Evolutionary conservation across 1,140 invertebrate species (phyloP).

Genomic region (Pachypsylla venusta): DNA sequence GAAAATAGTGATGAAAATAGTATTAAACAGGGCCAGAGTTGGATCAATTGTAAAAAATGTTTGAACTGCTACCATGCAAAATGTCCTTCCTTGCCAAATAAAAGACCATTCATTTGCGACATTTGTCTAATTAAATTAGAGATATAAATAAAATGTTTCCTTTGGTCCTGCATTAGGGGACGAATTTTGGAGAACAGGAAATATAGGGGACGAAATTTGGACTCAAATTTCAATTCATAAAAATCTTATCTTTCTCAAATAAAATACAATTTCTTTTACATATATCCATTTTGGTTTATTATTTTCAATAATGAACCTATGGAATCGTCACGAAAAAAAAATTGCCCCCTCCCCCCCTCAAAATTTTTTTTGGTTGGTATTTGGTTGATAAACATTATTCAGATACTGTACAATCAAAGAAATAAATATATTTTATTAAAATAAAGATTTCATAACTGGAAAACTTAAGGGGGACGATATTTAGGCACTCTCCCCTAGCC

Average conservation of each 20-base stretch:
- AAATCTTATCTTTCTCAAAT: not conserved
- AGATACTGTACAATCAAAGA: not conserved
- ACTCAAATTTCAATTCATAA: not conserved
- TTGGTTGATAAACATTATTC: not conserved
- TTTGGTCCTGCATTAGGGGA: too few species aligned
- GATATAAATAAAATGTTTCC: too few species aligned
- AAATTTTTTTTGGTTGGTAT: not conserved
- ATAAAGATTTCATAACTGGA: not conserved
- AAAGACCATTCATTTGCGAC: conserved; percentile 6
- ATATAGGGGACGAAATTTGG: not conserved
- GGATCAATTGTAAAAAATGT: not conserved
- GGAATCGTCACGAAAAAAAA: too few species aligned
- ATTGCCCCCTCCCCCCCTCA: too few species aligned
- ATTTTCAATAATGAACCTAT: too few species aligned
- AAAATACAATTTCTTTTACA: not conserved
- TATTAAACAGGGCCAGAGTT: not conserved
- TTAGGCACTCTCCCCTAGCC: too few species aligned
- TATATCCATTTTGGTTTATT: not conserved
- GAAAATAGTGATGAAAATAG: not conserved
- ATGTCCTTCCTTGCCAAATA: conserved; percentile 3
- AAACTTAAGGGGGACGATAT: too few species aligned
- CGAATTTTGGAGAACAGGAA: not conserved
- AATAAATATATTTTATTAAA: not conserved
- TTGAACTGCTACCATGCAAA: conserved; percentile 4
- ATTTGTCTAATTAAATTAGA: conserved; percentile 2